phyloP scores from a whole-genome alignment of 2,113 vertebrate species.

The Mystacornis crossleyi region DNA sequence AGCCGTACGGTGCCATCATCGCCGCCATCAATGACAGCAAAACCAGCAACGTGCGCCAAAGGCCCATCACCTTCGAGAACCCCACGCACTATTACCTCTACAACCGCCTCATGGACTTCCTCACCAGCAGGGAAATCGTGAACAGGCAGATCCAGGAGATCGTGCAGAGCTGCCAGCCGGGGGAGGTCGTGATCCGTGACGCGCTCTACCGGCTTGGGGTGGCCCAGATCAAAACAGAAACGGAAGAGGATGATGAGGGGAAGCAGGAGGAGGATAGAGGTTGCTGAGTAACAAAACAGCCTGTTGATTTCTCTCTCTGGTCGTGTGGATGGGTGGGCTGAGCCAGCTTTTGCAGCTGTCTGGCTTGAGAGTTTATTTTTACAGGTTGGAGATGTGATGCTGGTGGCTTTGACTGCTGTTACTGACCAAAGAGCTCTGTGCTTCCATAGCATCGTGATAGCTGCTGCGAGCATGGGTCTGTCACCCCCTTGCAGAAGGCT shows the following conservation, averaged over 20 bases:
- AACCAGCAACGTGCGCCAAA: slow-evolving; percentile 60
- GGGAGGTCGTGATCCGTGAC: slow-evolving; percentile 94
- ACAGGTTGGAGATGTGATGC: background rate
- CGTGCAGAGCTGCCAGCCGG: slow-evolving; percentile 91
- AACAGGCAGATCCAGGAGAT: slow-evolving; percentile 91
- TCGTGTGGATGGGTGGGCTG: background rate
- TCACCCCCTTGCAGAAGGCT: background rate
- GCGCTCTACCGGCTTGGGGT: slow-evolving; percentile 92
- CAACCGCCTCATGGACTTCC: slow-evolving; percentile 94
- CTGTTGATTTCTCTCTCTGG: slow-evolving; percentile 15
- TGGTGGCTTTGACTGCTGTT: slow-evolving; percentile 57
- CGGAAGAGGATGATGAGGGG: slow-evolving; percentile 72
- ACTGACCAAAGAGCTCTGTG: slow-evolving; percentile 77
- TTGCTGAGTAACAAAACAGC: slow-evolving; percentile 17
- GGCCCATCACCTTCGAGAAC: slow-evolving; percentile 85
- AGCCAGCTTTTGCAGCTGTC: background rate
- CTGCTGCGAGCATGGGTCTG: background rate
- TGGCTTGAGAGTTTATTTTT: background rate
- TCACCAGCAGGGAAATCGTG: slow-evolving; percentile 92
- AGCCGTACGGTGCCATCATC: slow-evolving; percentile 79
- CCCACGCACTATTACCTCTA: slow-evolving; percentile 96
- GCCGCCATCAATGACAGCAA: slow-evolving; percentile 69
- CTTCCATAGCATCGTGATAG: slow-evolving; percentile 49
- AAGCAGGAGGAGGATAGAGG: slow-evolving; percentile 58
- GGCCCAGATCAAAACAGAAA: slow-evolving; percentile 92